Base-by-base conservation (phyloP, 2,797 vertebrate species). In the Halcyon leucocephala region DNA sequence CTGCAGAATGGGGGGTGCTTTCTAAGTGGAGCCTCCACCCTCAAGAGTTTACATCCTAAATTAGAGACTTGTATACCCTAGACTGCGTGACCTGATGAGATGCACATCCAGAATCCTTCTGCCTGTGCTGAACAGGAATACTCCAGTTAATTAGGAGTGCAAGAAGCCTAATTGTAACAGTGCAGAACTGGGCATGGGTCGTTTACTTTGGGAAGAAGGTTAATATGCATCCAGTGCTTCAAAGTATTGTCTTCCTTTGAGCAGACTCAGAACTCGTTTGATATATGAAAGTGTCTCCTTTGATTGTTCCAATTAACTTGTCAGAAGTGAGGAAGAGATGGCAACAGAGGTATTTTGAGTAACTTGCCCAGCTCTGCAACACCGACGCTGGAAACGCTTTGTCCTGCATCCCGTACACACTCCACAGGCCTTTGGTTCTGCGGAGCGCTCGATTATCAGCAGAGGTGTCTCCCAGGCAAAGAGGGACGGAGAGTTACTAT, bases 111-210 rank as follows among this genome's bases (percentile, higher is more conserved):
- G 44, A 37, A 42, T 31, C 49, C 42, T 73, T 42, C 14, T 8
- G 26, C 33, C 24, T 42, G 12, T 52, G 66, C 61, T 61, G 25
- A 18, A 37, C 2, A n/a, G 62, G 48, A 92, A 67, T 14, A 12
- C 5, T 22, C 2, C 12, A 90, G 72, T 76, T 95, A 37, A 88
- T 74, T 52, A 12, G 6, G 51, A 72, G 33, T 61, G 71, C 14
- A 42, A 70, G 49, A 49, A 73, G 55, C n/a, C 76, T 82, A 69
- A 73, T 24, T 77, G 69, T 7, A 81, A 79, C 94, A 80, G 85
- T 44, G 29, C 58, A 82, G 85, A 85, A 20, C 79, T 20, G 55
- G n/a, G 74, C 85, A 39, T 33, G 61, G 49, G 52, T 79, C 31
- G 22, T 78, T 82, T 25, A 26, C 31, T 31, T 76, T 3, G 64